phyloP scores from a whole-genome alignment of 2,888 invertebrate genomes.

The Poecilus cupreus region DNA sequence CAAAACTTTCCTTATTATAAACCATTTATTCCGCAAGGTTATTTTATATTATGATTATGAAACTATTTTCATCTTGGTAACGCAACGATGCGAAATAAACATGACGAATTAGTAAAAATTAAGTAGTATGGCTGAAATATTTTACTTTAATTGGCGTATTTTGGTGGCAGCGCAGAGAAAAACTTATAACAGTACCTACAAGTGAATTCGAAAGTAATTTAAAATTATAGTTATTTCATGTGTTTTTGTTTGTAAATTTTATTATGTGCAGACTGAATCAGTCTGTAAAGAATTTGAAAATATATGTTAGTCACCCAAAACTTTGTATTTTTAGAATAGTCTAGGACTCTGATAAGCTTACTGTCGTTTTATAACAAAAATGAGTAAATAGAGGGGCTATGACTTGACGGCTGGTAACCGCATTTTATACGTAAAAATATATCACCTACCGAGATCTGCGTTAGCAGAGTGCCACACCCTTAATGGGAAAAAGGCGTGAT shows the following conservation, averaged over 20 bases:
- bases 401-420: too few relatives aligned
- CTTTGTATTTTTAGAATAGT: constrained; percentile 29
- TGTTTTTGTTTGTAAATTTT: neutral
- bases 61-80: constrained; percentile 27
- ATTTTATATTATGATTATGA: neutral
- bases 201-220: neutral
- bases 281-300: constrained; percentile 10
- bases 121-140: neutral
- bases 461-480: too few relatives aligned
- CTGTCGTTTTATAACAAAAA: constrained; percentile 14
- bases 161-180: neutral
- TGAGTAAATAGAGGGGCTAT: neutral
- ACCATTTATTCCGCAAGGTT: neutral
- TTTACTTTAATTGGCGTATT: too few relatives aligned
- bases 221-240: neutral
- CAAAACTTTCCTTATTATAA: constrained; percentile 5
- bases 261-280: constrained; percentile 5
- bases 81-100: neutral
- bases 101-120: neutral
- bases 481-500: too few relatives aligned
- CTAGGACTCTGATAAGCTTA: constrained; percentile 35
- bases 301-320: constrained; percentile 22
- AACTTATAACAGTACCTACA: neutral
- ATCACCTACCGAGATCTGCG: too few relatives aligned
- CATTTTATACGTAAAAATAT: too few relatives aligned